Base-by-base conservation (phyloP, 2,888 invertebrate species). In the Mythimna vitellina region DNA sequence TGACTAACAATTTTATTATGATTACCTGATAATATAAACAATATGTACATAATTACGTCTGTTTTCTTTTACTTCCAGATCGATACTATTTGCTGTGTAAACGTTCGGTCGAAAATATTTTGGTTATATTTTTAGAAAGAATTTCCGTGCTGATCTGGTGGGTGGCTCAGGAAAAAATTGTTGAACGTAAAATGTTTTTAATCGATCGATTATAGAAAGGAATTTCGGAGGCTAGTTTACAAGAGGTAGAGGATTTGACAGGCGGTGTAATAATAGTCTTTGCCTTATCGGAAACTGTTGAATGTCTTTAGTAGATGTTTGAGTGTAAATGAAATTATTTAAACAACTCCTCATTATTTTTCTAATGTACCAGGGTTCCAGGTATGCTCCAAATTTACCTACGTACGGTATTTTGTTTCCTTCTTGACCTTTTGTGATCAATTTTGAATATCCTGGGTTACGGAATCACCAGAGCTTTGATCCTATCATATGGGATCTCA, bases 31-130 rank as follows among this genome's bases (percentile, higher is more conserved):
- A 54, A 14, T 42, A 32, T 62, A 62, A 22, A 42, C 57, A 62
- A 17, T 20, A 20, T 20, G 46, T 51, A 51, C n/a, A n/a, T 66
- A 62, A 20, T 49, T 38, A 81, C 51, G 53, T 60, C 38, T 80
- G 81, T 67, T 79, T 67, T 54, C 57, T 57, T 72, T 72, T 22
- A 56, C 49, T 61, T 63, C 22, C 22, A 65, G 67, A 77, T 49
- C 71, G 7, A 68, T 67, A n/a, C 62, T 81, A 67, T 81, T 81
- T 77, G 25, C 54, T 77, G 60, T 46, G 62, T 67, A 69, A 65
- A 73, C 46, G 29, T 49, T 49, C 58, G 32, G 32, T 53, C 22
- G 62, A 81, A 79, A 72, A 67, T 71, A 56, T 67, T 22, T 63
- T 60, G 49, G 7, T 58, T 22, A 32, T 78, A 73, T 73, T 66